Conservation (phyloP, 2,113 vertebrate species). For the Haliaeetus leucogaster region DNA sequence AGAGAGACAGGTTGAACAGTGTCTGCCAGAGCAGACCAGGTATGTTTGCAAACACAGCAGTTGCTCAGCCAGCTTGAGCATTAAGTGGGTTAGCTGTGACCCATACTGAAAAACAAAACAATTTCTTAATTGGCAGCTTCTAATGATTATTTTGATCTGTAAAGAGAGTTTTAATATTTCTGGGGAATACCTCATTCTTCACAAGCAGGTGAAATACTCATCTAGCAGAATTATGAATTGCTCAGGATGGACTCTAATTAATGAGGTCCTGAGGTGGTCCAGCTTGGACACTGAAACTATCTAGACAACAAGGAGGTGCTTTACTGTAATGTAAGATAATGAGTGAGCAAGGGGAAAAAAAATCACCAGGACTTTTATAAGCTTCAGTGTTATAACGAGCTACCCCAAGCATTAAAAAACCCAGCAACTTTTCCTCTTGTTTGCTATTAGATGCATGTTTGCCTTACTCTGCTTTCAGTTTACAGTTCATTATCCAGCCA, state of each 20-base stretch:
- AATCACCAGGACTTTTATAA: not conserved
- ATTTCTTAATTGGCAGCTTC: not conserved
- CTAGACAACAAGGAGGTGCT: not conserved
- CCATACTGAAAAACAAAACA: not conserved
- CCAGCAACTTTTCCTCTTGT: not conserved
- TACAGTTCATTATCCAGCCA: slow-evolving; percentile 47
- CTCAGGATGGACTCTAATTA: not conserved
- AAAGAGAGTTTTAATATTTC: not conserved
- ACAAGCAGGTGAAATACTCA: not conserved
- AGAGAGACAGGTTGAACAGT: not conserved
- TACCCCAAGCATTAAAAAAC: not conserved
- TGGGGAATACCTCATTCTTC: not conserved
- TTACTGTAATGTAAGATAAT: not conserved
- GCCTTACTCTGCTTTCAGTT: not conserved
- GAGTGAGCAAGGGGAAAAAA: not conserved
- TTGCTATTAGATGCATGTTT: not conserved
- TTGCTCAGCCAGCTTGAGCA: not conserved
- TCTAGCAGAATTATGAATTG: not conserved
- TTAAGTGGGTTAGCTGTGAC: not conserved
- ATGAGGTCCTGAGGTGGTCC: not conserved
- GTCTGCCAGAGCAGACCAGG: not conserved
- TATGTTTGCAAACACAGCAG: not conserved
- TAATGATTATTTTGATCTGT: not conserved
- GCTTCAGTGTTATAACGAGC: not conserved
- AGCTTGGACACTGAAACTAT: not conserved